Conservation (phyloP, 2,888 invertebrate genomes). For the Leucania comma region DNA sequence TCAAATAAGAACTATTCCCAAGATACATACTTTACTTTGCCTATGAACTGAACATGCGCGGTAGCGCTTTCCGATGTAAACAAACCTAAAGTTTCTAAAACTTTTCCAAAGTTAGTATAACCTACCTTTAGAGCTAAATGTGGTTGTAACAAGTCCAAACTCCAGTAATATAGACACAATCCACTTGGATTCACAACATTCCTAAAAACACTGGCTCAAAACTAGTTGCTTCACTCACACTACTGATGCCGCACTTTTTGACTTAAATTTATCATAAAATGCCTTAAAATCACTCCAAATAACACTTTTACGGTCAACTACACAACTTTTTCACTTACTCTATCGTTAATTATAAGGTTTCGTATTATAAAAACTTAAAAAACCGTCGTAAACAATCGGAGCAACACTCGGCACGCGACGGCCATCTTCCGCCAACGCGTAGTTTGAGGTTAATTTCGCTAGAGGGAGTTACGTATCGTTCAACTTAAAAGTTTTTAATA, state of each 20-base stretch:
- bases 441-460: slow-evolving; percentile 80
- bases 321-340: slow-evolving; percentile 75
- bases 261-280: slow-evolving; percentile 79
- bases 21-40: slow-evolving; percentile 52
- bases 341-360: slow-evolving; percentile 71
- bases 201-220: slow-evolving; percentile 86
- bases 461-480: slow-evolving; percentile 76
- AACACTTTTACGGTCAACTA: slow-evolving; percentile 66
- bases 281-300: slow-evolving; percentile 70
- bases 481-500: slow-evolving; percentile 15
- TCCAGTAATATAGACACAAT: slow-evolving; percentile 80
- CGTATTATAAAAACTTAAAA: slow-evolving; percentile 83
- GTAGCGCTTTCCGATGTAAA: slow-evolving; percentile 81
- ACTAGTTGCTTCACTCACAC: slow-evolving; percentile 85
- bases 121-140: slow-evolving; percentile 79
- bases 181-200: slow-evolving; percentile 89
- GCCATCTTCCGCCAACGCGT: slow-evolving; percentile 89
- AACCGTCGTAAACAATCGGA: slow-evolving; percentile 86
- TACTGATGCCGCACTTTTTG: slow-evolving; percentile 83
- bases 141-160: slow-evolving; percentile 76
- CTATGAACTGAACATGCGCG: slow-evolving; percentile 84
- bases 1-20: slow-evolving; percentile 32
- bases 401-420: slow-evolving; percentile 88
- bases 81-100: slow-evolving; percentile 83
- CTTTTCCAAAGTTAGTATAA: slow-evolving; percentile 71